A percentile compares a stretch with the other conserved stretches of the same genome.
phyloP scores from a whole-genome alignment of 2,113 vertebrate genomes.

The Hippolais icterina region DNA sequence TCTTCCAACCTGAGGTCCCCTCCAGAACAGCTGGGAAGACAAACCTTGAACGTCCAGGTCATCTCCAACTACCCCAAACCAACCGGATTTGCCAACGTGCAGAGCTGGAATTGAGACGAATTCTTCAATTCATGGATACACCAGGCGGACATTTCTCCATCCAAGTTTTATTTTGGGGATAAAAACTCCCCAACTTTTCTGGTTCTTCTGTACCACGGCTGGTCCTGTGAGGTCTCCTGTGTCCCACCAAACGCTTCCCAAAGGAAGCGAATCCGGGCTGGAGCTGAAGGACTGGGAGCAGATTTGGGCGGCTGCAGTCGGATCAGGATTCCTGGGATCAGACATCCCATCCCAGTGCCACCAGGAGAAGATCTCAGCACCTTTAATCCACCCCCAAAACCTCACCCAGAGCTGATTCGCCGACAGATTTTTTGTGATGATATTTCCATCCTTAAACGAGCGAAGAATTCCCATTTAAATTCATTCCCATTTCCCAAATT shows the following conservation, averaged over 20 bases:
- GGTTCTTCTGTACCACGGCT: neutral
- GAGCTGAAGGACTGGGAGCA: neutral
- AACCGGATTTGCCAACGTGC: accelerated
- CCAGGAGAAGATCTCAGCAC: no score
- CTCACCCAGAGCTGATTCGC: accelerated
- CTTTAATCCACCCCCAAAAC: accelerated
- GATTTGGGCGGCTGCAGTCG: accelerated
- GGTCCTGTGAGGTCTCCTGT: neutral
- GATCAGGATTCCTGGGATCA: neutral
- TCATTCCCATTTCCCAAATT: accelerated
- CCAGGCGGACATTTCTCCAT: neutral
- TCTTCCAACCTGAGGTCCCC: neutral
- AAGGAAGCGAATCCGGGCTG: accelerated
- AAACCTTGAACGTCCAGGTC: neutral
- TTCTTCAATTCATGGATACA: neutral
- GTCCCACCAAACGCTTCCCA: neutral
- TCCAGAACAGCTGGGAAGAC: neutral
- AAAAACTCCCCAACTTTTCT: neutral
- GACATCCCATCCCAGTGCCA: accelerated
- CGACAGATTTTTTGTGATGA: neutral
- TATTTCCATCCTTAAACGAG: accelerated
- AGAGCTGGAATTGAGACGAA: neutral
- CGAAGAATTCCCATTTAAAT: accelerated
- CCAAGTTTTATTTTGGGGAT: neutral
- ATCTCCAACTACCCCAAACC: accelerated